A percentile compares a stretch with the other conserved stretches of the same genome.
Evolutionary conservation across 2,113 vertebrate genomes (phyloP).

Genomic region (Sebastes fasciatus): DNA sequence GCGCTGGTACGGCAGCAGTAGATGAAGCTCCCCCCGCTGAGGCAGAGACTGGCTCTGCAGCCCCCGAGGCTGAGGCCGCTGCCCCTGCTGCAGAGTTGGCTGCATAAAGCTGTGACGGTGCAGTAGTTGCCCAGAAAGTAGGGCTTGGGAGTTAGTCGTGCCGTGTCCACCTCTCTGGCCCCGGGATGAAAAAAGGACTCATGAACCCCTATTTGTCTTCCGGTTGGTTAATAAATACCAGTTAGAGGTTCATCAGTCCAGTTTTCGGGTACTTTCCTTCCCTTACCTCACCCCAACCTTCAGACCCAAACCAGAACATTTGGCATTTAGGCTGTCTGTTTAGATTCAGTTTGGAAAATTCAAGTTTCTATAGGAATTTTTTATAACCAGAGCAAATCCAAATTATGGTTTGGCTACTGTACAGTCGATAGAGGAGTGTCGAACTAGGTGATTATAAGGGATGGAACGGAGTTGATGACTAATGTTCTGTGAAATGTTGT

Average conservation of each 20-base stretch:
- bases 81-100: constrained; percentile 55
- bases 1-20: constrained; percentile 63
- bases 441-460: constrained; percentile 14
- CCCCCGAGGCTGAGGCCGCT: constrained; percentile 48
- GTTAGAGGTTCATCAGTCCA: constrained; percentile 55
- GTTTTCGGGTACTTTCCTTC: constrained; percentile 39
- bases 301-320: constrained; percentile 37
- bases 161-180: constrained; percentile 22
- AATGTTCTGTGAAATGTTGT: neutral
- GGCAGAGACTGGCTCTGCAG: constrained; percentile 46
- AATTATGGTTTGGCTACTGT: constrained; percentile 21
- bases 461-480: neutral
- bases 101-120: constrained; percentile 51
- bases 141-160: constrained; percentile 34
- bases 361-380: constrained; percentile 25
- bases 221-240: neutral
- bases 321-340: constrained; percentile 42
- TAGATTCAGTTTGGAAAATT: constrained; percentile 30
- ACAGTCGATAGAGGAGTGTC: constrained; percentile 8
- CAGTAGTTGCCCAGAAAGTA: constrained; percentile 25
- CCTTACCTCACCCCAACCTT: constrained; percentile 23
- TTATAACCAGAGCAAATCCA: constrained; percentile 16
- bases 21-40: constrained; percentile 60
- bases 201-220: constrained; percentile 40
- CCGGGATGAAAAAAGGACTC: constrained; percentile 36